Evolutionary conservation across 2,797 vertebrate genomes (phyloP).

Genomic region (Lacerta agilis): DNA sequence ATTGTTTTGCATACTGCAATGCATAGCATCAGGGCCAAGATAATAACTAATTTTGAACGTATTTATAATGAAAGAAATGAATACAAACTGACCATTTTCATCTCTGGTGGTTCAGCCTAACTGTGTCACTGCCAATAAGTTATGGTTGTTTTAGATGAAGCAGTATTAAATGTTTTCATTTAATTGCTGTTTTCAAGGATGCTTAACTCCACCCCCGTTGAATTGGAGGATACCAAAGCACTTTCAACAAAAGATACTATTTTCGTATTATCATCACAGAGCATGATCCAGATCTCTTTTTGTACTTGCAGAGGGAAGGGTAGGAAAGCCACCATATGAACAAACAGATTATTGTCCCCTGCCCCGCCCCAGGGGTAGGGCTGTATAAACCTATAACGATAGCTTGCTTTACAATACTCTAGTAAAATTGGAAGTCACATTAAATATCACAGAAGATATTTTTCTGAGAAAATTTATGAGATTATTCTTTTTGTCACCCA

Average conservation of each 20-base stretch:
- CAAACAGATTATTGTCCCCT: not conserved
- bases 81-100: not conserved
- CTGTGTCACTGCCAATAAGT: slow-evolving; percentile 19
- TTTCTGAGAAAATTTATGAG: no score
- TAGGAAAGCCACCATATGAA: not conserved
- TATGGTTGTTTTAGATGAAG: slow-evolving; percentile 22
- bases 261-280: not conserved
- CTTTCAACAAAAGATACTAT: not conserved
- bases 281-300: not conserved
- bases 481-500: no score
- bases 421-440: not conserved
- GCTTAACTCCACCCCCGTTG: not conserved
- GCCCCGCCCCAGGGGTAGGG: not conserved
- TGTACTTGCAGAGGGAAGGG: not conserved
- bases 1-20: slow-evolving; percentile 12
- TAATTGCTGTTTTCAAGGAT: slow-evolving; percentile 30
- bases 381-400: not conserved
- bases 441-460: no score
- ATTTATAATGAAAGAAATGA: slow-evolving; percentile 10
- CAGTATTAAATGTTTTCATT: slow-evolving; percentile 10
- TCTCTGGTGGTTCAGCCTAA: slow-evolving; percentile 25
- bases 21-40: not conserved
- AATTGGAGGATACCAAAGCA: not conserved
- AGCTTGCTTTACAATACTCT: not conserved
- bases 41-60: slow-evolving; percentile 33